Evolutionary conservation across 1,140 invertebrate species (phyloP), one percentile per base, ranked within the genome.

Genomic region (Tachypleus tridentatus): DNA sequence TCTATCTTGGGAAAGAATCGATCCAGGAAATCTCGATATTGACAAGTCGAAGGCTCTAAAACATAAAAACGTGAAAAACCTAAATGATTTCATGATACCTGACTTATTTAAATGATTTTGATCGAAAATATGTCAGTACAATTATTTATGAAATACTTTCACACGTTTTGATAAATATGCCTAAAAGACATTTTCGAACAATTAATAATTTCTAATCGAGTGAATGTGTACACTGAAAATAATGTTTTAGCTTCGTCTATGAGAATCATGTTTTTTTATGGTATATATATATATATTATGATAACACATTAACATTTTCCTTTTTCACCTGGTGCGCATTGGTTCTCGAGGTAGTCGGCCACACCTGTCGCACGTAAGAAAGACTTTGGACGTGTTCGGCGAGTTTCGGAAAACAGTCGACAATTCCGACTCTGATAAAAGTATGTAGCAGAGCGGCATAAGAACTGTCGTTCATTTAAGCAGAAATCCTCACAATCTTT

Each of bases 31-130:
- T 79, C 77, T 52, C 74, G 71, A 71, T 80, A 81, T 65, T 80
- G 77, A 69, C 80, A 81, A 61, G 78, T 76, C 3, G 78, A 75
- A 3, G 79, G 77, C 67, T 79, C 80, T 80, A n/a, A 54, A 54
- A 7, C 53, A 29, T 29, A 29, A 29, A 29, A 29, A 29, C 29
- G 29, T 29, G 29, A 29, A 29, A 29, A 29, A 29, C 29, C 29
- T 29, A 29, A 29, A 29, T 29, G 29, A 29, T 29, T 29, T 29
- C 29, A 29, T 29, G 29, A 29, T 29, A 29, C 29, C 29, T 2
- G 29, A 29, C 29, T 29, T 29, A 29, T 29, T 29, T 29, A 29
- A 29, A 29, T 29, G 29, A 29, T 29, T 29, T 29, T 29, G 29
- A 29, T 29, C 2, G 29, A 29, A 29, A 29, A 29, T 29, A 29